These are phyloP conservation scores for Junonia oenone DNA, from an alignment of 2,888 invertebrate species.

Conservation along the genomic window DNA sequence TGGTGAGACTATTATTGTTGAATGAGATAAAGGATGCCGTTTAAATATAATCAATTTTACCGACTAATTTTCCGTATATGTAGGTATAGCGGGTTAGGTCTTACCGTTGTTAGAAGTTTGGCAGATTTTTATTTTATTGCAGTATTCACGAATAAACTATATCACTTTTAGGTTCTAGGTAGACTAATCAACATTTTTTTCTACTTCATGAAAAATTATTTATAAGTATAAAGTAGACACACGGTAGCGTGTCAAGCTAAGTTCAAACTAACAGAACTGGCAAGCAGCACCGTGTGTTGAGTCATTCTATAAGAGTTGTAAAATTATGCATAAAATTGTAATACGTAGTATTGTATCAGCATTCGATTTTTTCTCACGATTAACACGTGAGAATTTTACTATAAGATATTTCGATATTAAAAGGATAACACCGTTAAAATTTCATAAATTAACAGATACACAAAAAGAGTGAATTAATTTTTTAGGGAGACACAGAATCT, in stretches of 20 bases:
- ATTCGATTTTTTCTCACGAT: not conserved
- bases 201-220: no score
- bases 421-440: constrained; percentile 39
- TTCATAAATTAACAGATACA: constrained; percentile 49
- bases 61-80: not conserved
- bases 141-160: no score
- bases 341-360: no score
- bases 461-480: constrained; percentile 53
- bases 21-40: not conserved
- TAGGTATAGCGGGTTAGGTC: not conserved
- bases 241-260: no score
- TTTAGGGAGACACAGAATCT: constrained; percentile 43
- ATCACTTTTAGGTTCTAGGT: no score
- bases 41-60: not conserved
- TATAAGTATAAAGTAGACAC: no score
- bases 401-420: not conserved
- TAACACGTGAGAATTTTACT: constrained; percentile 14
- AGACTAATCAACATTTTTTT: no score
- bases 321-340: no score
- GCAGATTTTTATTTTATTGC: not conserved
- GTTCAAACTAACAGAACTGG: no score
- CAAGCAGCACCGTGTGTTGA: no score
- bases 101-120: not conserved
- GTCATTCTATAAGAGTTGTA: no score
- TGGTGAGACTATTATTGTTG: constrained; percentile 8